These are phyloP conservation scores for Nemopilema nomurai DNA, from an alignment of 30 jellyfish, hydroid and myxozoan genomes.

Conservation along the genomic window DNA sequence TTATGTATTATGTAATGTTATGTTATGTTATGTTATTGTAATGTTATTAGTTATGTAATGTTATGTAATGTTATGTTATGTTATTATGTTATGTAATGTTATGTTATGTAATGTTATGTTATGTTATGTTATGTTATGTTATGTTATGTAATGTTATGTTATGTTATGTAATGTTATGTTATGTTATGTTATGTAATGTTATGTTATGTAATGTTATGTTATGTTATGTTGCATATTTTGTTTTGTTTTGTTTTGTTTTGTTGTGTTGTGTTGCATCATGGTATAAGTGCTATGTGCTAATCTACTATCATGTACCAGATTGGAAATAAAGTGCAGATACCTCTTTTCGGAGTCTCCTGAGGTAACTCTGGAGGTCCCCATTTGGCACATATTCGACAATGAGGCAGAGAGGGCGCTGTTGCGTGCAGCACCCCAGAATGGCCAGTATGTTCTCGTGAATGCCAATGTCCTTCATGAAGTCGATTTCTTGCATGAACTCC, in stretches of 20 bases:
- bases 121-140: neutral
- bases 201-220: neutral
- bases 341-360: slow-evolving; percentile 71
- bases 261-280: neutral
- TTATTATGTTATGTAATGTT: neutral
- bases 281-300: too few relatives aligned
- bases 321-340: too few relatives aligned
- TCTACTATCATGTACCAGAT: too few relatives aligned
- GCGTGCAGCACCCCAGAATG: slow-evolving; percentile 83
- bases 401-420: slow-evolving; percentile 65
- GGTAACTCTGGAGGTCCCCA: slow-evolving; percentile 73
- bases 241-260: too few relatives aligned
- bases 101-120: neutral
- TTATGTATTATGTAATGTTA: too few relatives aligned
- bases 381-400: slow-evolving; percentile 76
- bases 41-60: too few relatives aligned
- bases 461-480: slow-evolving; percentile 82
- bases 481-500: slow-evolving; percentile 78
- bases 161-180: too few relatives aligned
- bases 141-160: too few relatives aligned
- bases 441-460: slow-evolving; percentile 70
- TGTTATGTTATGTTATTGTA: too few relatives aligned
- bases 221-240: too few relatives aligned
- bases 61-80: neutral
- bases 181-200: neutral